Base-by-base conservation (phyloP, 2,797 vertebrate species). In the Hydrophis major region DNA sequence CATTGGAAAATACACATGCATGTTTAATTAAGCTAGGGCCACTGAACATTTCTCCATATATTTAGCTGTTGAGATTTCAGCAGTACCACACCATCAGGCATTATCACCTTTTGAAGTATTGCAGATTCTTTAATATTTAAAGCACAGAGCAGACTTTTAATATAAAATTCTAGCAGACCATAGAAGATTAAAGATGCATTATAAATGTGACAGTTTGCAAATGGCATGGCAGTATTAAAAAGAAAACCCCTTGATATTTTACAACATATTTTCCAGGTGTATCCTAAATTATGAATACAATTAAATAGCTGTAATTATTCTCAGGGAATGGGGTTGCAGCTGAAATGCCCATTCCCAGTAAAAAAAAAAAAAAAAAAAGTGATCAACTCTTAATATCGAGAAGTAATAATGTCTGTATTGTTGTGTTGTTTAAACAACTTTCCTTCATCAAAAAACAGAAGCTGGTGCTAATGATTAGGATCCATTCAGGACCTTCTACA, bases 61-160 rank as follows among this genome's bases (percentile, higher is more conserved):
- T 98, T 98, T 98, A 98, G 97, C 98, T 97, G 98, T 97, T 97
- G 98, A 98, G 98, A 98, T 97, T 98, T 98, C 98, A 98, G 97
- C 96, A 96, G 97, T 98, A 98, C 97, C 96, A 97, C 97, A 98
- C 97, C 98, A 98, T 98, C 97, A 97, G 96, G 98, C 98, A 98
- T 99, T 99, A 98, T 98, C 98, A 98, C 98, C 98, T 98, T 99
- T 98, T 99, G 98, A 99, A 99, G 98, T 98, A 98, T 97, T 97
- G 98, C 97, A 94, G 97, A 98, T 97, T 98, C 98, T 98, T 99
- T 98, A 99, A 99, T 99, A 99, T 99, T 99, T 99, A 98, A 99
- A 98, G 97, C 98, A 97, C 97, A 98, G 97, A 98, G 97, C 97
- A 98, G 97, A 97, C 98, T 98, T 93, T 97, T 97, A 97, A 98